A percentile compares a stretch with the other conserved stretches of the same genome.
Conservation (phyloP, 2,113 vertebrate genomes). For the Apeltes quadracus region DNA sequence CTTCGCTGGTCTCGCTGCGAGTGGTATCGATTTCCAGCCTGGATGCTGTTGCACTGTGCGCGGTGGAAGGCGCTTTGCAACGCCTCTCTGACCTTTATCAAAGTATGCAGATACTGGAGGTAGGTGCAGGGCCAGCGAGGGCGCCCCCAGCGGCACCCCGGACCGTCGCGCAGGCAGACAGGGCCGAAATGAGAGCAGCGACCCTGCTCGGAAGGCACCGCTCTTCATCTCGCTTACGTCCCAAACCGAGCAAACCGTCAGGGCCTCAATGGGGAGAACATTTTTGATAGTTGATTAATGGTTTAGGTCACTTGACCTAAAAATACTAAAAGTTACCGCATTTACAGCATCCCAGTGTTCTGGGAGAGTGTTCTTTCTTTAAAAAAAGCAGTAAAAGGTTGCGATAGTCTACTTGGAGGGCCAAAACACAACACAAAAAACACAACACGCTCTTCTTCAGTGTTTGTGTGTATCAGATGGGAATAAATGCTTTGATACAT, state of each 20-base stretch:
- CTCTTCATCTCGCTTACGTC: conserved; percentile 21
- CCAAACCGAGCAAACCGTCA: not conserved
- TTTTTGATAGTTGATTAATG: too few relatives aligned
- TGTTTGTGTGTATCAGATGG: not conserved
- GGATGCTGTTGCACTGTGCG: conserved; percentile 48
- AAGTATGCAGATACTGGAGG: conserved; percentile 55
- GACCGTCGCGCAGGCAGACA: conserved; percentile 15
- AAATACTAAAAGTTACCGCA: not conserved
- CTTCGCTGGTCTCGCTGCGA: conserved; percentile 36
- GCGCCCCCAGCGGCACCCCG: conserved; percentile 32
- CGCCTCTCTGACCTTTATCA: conserved; percentile 66
- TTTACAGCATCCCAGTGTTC: too few relatives aligned
- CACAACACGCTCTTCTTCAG: not conserved
- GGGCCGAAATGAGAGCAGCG: conserved; percentile 39
- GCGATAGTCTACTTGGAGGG: not conserved
- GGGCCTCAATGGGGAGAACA: too few relatives aligned
- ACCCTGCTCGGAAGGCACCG: conserved; percentile 24
- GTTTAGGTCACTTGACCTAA: not conserved
- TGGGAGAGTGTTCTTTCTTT: too few relatives aligned
- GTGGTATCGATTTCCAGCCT: conserved; percentile 60
- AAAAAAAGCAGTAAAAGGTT: not conserved
- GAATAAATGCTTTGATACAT: not conserved
- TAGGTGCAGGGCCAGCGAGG: conserved; percentile 34
- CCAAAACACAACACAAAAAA: too few relatives aligned
- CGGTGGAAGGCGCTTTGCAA: conserved; percentile 44